Evolutionary conservation across 2,888 invertebrate species (phyloP).

Genomic region (Tillus elongatus): DNA sequence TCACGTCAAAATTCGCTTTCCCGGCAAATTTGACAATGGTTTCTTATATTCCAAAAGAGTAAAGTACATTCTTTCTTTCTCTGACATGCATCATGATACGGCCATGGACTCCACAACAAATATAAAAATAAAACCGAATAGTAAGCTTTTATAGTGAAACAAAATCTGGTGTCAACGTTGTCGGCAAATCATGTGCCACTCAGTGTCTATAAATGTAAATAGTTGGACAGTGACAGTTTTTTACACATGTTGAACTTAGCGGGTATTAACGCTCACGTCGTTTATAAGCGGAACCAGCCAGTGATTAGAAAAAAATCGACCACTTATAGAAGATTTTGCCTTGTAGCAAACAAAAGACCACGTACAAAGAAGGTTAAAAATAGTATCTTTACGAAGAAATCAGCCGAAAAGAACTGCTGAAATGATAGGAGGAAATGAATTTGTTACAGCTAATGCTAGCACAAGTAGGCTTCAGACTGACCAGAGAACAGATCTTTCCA

Average conservation of each 20-base stretch:
- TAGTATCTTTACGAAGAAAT: constrained; percentile 4
- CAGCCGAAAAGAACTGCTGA: background rate
- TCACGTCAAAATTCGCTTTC: too few relatives aligned
- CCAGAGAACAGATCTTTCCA: too few relatives aligned
- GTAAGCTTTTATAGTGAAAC: too few relatives aligned
- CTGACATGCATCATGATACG: constrained; percentile 22
- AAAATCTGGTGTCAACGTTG: constrained; percentile 23
- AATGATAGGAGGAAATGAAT: too few relatives aligned
- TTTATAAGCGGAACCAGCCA: constrained; percentile 8
- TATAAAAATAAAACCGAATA: too few relatives aligned
- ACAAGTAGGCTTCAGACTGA: too few relatives aligned
- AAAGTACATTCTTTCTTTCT: constrained; percentile 18
- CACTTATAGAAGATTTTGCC: too few relatives aligned
- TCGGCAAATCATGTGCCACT: constrained; percentile 23
- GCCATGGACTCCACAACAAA: too few relatives aligned
- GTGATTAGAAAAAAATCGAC: constrained; percentile 13
- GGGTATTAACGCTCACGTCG: constrained; percentile 16
- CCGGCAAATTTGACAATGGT: too few relatives aligned
- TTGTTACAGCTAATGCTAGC: too few relatives aligned
- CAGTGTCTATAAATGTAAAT: constrained; percentile 18
- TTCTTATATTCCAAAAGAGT: too few relatives aligned
- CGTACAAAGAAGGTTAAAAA: constrained; percentile 14
- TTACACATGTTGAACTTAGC: constrained; percentile 23
- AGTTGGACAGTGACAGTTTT: constrained; percentile 24
- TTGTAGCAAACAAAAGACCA: too few relatives aligned